phyloP scores from a whole-genome alignment of 2,797 vertebrate species.

The Rousettus madagascariensis region DNA sequence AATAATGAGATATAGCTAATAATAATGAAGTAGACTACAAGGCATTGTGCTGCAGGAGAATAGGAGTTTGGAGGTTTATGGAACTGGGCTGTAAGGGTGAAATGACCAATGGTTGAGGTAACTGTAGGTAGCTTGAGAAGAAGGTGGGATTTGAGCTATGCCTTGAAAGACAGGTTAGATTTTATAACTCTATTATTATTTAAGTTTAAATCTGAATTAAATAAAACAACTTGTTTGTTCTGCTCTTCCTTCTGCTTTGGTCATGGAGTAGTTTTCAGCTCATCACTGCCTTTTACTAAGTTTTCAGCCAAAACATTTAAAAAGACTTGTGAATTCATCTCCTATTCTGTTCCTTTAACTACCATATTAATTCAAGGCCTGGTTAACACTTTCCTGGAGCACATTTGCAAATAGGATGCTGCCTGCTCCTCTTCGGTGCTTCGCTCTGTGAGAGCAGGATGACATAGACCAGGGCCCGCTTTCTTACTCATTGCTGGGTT shows the following conservation, averaged over 20 bases:
- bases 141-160: background rate
- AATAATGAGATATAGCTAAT: constrained; percentile 48
- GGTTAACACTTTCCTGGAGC: rapidly evolving
- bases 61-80: background rate
- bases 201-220: background rate
- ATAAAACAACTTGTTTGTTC: background rate
- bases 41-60: background rate
- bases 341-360: background rate
- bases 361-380: background rate
- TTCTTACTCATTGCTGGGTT: background rate
- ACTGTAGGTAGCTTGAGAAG: background rate
- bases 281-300: background rate
- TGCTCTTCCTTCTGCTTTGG: background rate
- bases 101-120: background rate
- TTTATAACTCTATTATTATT: background rate
- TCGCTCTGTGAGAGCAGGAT: background rate
- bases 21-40: background rate
- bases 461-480: too few species aligned
- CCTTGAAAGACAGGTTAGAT: background rate
- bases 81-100: background rate
- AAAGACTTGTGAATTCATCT: background rate
- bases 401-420: background rate
- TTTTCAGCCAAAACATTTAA: background rate
- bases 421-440: background rate
- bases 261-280: background rate